phyloP scores from a whole-genome alignment of 2,888 invertebrate species.

The Autographa gamma region DNA sequence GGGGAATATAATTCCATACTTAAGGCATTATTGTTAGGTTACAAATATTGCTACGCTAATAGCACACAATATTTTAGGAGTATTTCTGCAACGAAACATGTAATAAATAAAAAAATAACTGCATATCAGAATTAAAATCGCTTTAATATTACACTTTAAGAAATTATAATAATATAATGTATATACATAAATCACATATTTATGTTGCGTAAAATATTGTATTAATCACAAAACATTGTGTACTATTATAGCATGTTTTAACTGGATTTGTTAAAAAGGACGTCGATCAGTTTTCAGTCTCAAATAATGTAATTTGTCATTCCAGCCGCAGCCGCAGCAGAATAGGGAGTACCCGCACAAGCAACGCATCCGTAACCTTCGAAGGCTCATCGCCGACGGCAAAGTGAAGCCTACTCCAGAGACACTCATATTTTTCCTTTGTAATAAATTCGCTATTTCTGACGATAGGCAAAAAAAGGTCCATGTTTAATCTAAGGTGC shows the following conservation, averaged over 20 bases:
- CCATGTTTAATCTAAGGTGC: slow-evolving; percentile 46
- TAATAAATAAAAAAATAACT: slow-evolving; percentile 48
- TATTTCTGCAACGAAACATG: slow-evolving; percentile 16
- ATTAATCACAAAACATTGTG: slow-evolving; percentile 49
- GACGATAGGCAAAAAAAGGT: slow-evolving; percentile 78
- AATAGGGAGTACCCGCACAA: slow-evolving; percentile 89
- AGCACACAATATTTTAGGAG: slow-evolving; percentile 55
- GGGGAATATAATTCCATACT: background rate
- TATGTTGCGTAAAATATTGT: slow-evolving; percentile 35
- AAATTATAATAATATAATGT: slow-evolving; percentile 40
- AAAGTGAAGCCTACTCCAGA: slow-evolving; percentile 85
- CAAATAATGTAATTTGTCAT: slow-evolving; percentile 39
- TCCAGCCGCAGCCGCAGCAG: slow-evolving; percentile 60
- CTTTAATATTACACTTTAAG: slow-evolving; percentile 36
- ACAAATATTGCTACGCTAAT: slow-evolving; percentile 38
- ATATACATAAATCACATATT: slow-evolving; percentile 51
- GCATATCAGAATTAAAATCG: slow-evolving; percentile 48
- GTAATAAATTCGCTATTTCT: slow-evolving; percentile 86
- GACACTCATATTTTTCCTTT: slow-evolving; percentile 86
- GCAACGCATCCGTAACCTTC: slow-evolving; percentile 89
- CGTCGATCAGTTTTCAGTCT: slow-evolving; percentile 38
- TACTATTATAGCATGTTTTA: slow-evolving; percentile 51
- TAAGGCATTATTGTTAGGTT: background rate
- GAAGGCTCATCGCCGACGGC: slow-evolving; percentile 81
- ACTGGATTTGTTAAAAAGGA: slow-evolving; percentile 32